Conservation (phyloP, 2,113 vertebrate species). For the Centropus bengalensis region DNA sequence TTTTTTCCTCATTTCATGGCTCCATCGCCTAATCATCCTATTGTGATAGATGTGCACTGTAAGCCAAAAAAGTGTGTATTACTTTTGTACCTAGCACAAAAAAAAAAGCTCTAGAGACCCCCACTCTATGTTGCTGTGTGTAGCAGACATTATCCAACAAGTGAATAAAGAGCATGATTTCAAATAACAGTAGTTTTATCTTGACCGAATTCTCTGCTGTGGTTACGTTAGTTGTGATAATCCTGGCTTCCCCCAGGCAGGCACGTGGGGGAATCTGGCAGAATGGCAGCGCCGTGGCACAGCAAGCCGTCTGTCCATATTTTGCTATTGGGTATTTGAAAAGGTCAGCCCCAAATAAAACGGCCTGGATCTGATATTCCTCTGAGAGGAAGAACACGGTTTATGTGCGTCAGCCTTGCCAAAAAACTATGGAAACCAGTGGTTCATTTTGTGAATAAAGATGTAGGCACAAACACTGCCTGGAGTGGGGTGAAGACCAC, state of each 20-base stretch:
- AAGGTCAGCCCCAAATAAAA: constrained; percentile 25
- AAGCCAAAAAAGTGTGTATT: constrained; percentile 17
- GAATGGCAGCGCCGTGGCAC: background rate
- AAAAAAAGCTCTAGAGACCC: background rate
- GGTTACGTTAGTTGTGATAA: background rate
- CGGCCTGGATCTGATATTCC: background rate
- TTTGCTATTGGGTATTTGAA: constrained; percentile 24
- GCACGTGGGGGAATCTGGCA: background rate
- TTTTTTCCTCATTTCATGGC: background rate
- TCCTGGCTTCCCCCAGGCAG: background rate
- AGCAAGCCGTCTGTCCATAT: background rate
- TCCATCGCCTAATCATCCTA: background rate
- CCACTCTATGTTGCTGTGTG: background rate
- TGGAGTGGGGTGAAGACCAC: constrained; percentile 32
- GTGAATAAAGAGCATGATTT: background rate
- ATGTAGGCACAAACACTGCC: background rate
- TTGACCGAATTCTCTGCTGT: background rate
- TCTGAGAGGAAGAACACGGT: background rate
- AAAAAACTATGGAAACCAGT: constrained; percentile 24
- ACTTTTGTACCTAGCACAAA: background rate
- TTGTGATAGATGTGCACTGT: background rate
- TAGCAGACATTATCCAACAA: background rate
- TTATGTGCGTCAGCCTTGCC: background rate
- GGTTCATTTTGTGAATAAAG: constrained; percentile 26
- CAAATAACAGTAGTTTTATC: constrained; percentile 21